Evolutionary conservation across 2,888 invertebrate species (phyloP), one percentile per base, ranked within the genome.

Genomic region (Netelia inedita): DNA sequence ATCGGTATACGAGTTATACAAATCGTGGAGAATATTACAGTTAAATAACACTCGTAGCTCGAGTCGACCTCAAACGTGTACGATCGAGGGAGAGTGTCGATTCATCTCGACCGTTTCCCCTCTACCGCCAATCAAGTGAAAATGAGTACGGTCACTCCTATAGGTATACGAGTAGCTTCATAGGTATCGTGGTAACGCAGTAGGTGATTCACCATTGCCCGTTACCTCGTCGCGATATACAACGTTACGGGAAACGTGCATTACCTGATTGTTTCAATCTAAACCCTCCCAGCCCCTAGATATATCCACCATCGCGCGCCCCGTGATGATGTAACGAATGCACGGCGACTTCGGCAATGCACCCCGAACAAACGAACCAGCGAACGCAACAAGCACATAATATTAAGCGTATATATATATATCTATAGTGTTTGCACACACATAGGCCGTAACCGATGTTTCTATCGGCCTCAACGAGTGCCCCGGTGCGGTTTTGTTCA

Each of bases 321-420:
- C 65, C 71, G 46, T 74, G 69, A 71, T 68, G 79, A 74, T 79
- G 78, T 74, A 79, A 83, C 78, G 79, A 63, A 69, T 41, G 63
- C 11, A 1, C 35, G 16, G 41, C 61, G 61, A 69, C 66, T 66
- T 53, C 61, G 53, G 55, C 57, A 63, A 79, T 63, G 74, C 59
- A 16, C 55, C 9, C 28, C 28, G 46, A 61, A n/a, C 23, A 46
- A 65, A 57, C 53, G 66, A 35, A 16, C n/a, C 23, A 16, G 61
- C 16, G 41, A 79, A 72, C 28, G 61, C 35, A 16, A 46, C n/a
- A 46, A 69, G 61, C 72, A 69, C 71, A 76, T 72, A 43, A 71
- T 71, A 82, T 82, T 76, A 72, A 63, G 63, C 53, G 53, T 16
- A 55, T 16, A 16, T 6, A 57, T 57, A 57, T 57, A 57, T 55